Evolutionary conservation across 2,113 vertebrate genomes (phyloP).

Genomic region (Plotosus lineatus): DNA sequence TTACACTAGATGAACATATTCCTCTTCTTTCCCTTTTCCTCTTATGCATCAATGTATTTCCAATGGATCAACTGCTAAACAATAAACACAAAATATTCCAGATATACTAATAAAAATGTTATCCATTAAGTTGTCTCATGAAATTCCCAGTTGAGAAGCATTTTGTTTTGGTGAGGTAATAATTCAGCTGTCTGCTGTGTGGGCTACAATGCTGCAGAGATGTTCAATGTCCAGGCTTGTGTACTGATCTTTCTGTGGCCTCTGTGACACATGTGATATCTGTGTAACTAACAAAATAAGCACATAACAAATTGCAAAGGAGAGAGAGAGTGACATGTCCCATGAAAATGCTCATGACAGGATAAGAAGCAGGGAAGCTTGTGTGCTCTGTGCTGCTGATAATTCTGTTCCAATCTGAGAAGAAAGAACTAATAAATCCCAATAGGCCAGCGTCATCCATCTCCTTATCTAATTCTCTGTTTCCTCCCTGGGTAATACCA

Average conservation of each 20-base stretch:
- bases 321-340: background rate
- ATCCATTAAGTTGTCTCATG: background rate
- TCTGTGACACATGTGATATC: background rate
- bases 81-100: background rate
- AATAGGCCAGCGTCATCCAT: conserved; percentile 36
- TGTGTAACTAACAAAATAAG: conserved; percentile 15
- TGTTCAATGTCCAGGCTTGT: background rate
- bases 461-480: conserved; percentile 25
- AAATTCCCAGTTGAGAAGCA: background rate
- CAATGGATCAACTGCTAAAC: background rate
- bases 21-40: background rate
- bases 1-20: background rate
- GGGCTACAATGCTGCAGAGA: background rate
- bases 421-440: conserved; percentile 34
- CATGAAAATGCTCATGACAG: conserved; percentile 22
- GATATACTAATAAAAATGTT: background rate
- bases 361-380: conserved; percentile 24
- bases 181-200: background rate
- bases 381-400: conserved; percentile 29
- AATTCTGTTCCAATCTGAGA: conserved; percentile 23
- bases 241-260: background rate
- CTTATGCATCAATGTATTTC: background rate
- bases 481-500: conserved; percentile 17
- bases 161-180: conserved; percentile 11
- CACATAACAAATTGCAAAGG: background rate